Percentiles rank a stretch among this genome's conserved stretches.
Conservation (phyloP, 2,113 vertebrate species). For the rabbit (Oryctolagus cuniculus) region DNA sequence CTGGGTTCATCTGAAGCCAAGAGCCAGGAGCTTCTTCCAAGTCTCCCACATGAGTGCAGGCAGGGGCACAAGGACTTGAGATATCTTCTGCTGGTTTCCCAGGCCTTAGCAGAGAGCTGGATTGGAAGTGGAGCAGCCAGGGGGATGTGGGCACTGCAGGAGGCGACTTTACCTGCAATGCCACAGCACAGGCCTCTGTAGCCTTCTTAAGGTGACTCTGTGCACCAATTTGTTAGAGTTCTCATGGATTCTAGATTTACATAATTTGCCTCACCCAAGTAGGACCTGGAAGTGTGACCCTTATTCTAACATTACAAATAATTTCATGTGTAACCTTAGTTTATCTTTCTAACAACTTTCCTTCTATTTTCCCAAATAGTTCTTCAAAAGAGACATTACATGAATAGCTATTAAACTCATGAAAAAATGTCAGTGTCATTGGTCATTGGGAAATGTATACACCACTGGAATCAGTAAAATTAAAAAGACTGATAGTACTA, state of each 20-base stretch:
- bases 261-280: background rate
- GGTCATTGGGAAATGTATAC: background rate
- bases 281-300: background rate
- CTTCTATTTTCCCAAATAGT: background rate
- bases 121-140: too few relatives aligned
- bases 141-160: too few relatives aligned
- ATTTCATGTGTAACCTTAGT: background rate
- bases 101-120: too few relatives aligned
- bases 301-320: slow-evolving; percentile 18
- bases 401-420: background rate
- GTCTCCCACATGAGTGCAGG: too few relatives aligned
- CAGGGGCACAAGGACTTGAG: too few relatives aligned
- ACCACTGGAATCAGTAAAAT: slow-evolving; percentile 19
- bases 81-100: too few relatives aligned
- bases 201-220: background rate
- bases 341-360: background rate
- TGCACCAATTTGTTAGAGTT: background rate
- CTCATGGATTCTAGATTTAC: background rate
- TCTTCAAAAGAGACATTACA: background rate
- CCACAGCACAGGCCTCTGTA: too few relatives aligned
- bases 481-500: background rate
- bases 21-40: too few relatives aligned
- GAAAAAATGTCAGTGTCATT: background rate
- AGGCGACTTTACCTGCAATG: too few relatives aligned
- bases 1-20: too few relatives aligned